Base-by-base conservation (phyloP, 2,888 invertebrate genomes). In the Dolomedes plantarius region DNA sequence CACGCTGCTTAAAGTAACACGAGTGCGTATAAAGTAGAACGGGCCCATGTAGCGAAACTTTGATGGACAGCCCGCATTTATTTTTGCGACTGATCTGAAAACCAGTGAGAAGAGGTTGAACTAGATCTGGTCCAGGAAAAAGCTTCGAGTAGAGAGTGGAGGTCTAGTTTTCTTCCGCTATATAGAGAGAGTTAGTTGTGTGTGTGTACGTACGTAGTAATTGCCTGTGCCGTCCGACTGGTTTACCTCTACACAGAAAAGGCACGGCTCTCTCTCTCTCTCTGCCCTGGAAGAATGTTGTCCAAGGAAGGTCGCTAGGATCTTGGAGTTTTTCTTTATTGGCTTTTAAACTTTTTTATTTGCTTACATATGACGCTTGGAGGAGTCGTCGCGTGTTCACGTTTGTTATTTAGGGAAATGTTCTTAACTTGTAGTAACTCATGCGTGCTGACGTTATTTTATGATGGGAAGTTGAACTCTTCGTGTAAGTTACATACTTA, bases 281-380 rank as follows among this genome's bases (percentile, higher is more conserved):
- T 32, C 29, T 16, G 31, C 23, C 36, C 11, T 19, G 65, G 19
- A 83, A 83, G 83, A 83, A 83, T 83, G 83, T 29, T 31, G 77
- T 77, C 77, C 77, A 71, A 41, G 76, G 83, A 83, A 83, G 83
- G 83, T 83, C 83, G 72, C 64, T 82, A 69, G 27, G 73, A 62
- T 82, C 13, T 36, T n/a, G 31, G 32, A n/a, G 9, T 3, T 19
- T 56, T 56, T 23, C 23, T 23, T 56, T 23, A 23, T 6, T 56
- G 1, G 16, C 23, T 56, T 23, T 46, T 46, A 46, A 5, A 36
- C 5, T 11, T 7, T 5, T 7, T 36, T 36, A 46, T 46, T 46
- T 16, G 16, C 16, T 16, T 46, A 9, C n/a, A 16, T 11, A 2
- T 6, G 16, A 16, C 46, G 46, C 16, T 46, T 46, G 46, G n/a